Evolutionary conservation across 2,797 vertebrate genomes (phyloP), one percentile per base, ranked within the genome.

Genomic region (Spinibarbus caldwelli): DNA sequence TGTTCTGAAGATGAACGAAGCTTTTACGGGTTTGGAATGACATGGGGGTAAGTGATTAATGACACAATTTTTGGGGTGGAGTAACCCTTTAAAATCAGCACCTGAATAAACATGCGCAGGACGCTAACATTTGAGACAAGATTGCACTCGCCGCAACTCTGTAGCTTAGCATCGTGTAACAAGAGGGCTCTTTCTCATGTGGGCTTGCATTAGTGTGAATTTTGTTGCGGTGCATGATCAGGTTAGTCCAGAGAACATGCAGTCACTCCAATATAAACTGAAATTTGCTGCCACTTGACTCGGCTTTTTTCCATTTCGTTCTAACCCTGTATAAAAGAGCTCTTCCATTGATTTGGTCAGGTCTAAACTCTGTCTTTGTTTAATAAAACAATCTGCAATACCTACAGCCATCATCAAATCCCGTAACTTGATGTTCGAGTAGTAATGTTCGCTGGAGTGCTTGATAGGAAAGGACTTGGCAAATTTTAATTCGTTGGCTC

Each of bases 241-340:
- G 31, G 34, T 67, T 43, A 36, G 62, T 49, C 43, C 43, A 15
- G 29, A 79, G n/a, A 41, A 62, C 54, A 19, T 78, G 54, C 36
- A 5, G 43, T 81, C 79, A 81, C 79, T 81, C 79, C 79, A 81
- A 12, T 70, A 81, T 81, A 81, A 81, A 81, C 66, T 70, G 31
- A 14, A 52, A 59, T 43, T 26, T 29, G 72, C 59, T 77, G 82
- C 57, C 80, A 38, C 31, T 64, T 41, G 75, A 57, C 38, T 59
- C 52, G 2, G 57, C 14, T 77, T 26, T 41, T 78, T 0, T 26
- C 4, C 4, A 10, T 64, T 64, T n/a, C n/a, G 19, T 23, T 23
- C 66, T 23, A 17, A 11, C 52, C 68, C 5, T 4, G 5, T 47
- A 5, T 47, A 5, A 26, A 31, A n/a, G 19, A 36, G 59, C 15